Evolutionary conservation across 2,888 invertebrate genomes (phyloP), one percentile per base, ranked within the genome.

Genomic region (Mamestra brassicae): DNA sequence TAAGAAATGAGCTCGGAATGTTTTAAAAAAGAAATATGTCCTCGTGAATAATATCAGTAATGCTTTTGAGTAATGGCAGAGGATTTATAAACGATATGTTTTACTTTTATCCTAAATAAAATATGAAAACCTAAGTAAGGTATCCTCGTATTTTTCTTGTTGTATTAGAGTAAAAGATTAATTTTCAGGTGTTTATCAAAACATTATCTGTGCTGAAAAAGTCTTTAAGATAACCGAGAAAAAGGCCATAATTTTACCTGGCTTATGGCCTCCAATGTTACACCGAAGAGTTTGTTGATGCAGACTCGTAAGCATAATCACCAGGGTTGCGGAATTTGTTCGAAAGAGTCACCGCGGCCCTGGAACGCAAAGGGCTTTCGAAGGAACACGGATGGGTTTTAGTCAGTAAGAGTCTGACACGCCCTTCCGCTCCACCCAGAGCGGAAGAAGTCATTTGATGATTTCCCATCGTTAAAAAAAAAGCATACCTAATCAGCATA

Each of bases 11-110:
- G 61, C 58, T 63, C 5, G 69, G 69, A 73, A 81, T 85, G 62
- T 61, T 70, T 60, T 47, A 69, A 67, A 81, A 52, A 69, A 72
- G 47, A 81, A 76, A 76, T 71, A 84, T 76, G 58, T 76, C 58
- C 58, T 71, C n/a, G 42, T 76, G 81, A 81, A 84, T 84, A 69
- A 81, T 81, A 81, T 69, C 36, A 36, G 74, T 76, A 77, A 68
- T 63, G 61, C 26, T 69, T 66, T 38, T 26, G 36, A 75, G 67
- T 65, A 80, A 84, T 81, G 69, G 8, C 11, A 5, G 34, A 13
- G 50, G 84, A 71, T 74, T 84, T 57, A 42, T 15, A 50, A 65
- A 45, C 15, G 36, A 60, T 76, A 34, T 81, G 57, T 66, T 68
- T 61, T 65, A 5, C 34, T 84, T 64, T 75, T 26, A 73, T n/a